A percentile compares a stretch with the other conserved stretches of the same genome.
Conservation (phyloP, 2,888 invertebrate species). For the Acanthoscelides obtectus region DNA sequence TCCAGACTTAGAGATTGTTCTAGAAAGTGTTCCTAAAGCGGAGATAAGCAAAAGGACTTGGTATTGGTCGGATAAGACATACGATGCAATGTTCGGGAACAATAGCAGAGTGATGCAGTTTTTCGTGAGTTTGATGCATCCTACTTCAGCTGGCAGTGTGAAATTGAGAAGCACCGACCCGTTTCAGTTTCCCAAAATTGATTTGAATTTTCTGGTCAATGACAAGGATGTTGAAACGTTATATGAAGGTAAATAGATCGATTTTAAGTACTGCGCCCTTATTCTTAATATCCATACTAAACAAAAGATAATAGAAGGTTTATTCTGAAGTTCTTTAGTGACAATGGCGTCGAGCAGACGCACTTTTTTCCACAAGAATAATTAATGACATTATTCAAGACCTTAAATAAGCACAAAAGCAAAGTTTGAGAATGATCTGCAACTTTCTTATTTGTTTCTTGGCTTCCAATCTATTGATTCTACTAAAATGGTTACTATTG, state of each 20-base stretch:
- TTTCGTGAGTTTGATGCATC: slow-evolving; percentile 29
- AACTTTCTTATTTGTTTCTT: too few species aligned
- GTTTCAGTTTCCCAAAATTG: slow-evolving; percentile 51
- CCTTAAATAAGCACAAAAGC: too few species aligned
- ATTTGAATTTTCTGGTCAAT: slow-evolving; percentile 60
- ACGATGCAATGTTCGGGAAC: slow-evolving; percentile 43
- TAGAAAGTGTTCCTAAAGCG: background rate
- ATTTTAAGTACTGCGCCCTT: too few species aligned
- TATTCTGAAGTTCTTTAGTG: too few species aligned
- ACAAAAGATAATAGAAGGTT: too few species aligned
- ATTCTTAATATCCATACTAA: too few species aligned
- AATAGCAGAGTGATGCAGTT: slow-evolving; percentile 12
- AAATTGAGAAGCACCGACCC: slow-evolving; percentile 31
- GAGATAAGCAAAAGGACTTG: background rate
- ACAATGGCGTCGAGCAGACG: too few species aligned
- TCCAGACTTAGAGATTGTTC: slow-evolving; percentile 7
- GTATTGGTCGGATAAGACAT: slow-evolving; percentile 27
- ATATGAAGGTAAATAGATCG: slow-evolving; percentile 45
- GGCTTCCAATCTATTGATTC: too few species aligned
- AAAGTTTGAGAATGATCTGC: too few species aligned
- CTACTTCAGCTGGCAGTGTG: slow-evolving; percentile 56
- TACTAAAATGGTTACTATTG: too few species aligned
- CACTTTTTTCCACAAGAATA: too few species aligned
- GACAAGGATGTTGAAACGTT: slow-evolving; percentile 49
- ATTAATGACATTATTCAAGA: too few species aligned